Conservation (phyloP, 1,140 invertebrate genomes). For the Papilio polytes region DNA sequence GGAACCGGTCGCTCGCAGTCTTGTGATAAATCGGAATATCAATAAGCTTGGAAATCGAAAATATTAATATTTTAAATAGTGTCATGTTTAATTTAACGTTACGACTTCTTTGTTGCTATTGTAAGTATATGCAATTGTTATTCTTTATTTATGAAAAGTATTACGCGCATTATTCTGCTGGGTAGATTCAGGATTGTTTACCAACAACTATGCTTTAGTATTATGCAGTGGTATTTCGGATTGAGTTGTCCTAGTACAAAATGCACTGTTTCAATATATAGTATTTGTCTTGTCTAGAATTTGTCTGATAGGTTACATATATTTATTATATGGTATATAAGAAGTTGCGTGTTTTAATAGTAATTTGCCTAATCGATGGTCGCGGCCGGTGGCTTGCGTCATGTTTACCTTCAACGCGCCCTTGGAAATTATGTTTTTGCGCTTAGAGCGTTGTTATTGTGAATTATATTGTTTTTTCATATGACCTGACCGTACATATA, state of each 20-base stretch:
- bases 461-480: slow-evolving; percentile 11
- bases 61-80: neutral
- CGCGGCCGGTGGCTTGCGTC: slow-evolving; percentile 62
- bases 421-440: slow-evolving; percentile 50
- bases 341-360: slow-evolving; percentile 63
- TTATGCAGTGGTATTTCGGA: neutral
- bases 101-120: slow-evolving; percentile 16
- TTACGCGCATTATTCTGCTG: neutral
- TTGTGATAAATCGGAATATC: slow-evolving; percentile 52
- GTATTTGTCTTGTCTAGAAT: neutral
- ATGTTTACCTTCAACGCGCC: slow-evolving; percentile 59
- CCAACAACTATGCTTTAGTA: neutral
- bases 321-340: slow-evolving; percentile 34
- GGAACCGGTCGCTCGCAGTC: slow-evolving; percentile 61
- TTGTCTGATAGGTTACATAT: neutral
- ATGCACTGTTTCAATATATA: neutral
- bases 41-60: slow-evolving; percentile 6
- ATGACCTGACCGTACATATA: neutral
- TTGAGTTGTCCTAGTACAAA: neutral
- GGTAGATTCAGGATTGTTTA: neutral
- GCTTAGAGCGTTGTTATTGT: slow-evolving; percentile 28
- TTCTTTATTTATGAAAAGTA: neutral
- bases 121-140: slow-evolving; percentile 12
- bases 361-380: slow-evolving; percentile 71
- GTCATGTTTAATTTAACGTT: slow-evolving; percentile 24